Evolutionary conservation across 2,113 vertebrate genomes (phyloP), one percentile per base, ranked within the genome.

Genomic region (Struthidea cinerea): DNA sequence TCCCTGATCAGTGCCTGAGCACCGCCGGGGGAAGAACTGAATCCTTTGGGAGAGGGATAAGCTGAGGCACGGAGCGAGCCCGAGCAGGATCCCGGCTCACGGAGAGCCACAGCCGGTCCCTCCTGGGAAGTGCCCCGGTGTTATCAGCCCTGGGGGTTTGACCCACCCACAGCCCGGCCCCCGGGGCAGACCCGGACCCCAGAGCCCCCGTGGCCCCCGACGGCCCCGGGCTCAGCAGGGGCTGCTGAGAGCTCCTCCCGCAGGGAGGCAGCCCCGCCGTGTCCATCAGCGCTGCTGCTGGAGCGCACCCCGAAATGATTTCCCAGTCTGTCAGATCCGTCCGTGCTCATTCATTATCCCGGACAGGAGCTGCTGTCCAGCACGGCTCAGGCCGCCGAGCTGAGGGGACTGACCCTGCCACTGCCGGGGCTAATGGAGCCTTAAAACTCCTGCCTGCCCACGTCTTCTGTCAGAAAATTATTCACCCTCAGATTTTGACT

Each of bases 181-280:
- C 7, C 30, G 21, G 47, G 2, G 2, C 13, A 14, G 39, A 35
- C 49, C 7, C 22, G 14, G 6, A 3, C 28, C 1, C 16, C 13
- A 15, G 35, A 11, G 18, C 52, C 17, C 17, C 18, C 33, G 6
- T 3, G 33, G 56, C 21, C 30, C 56, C 37, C 26, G 0, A 3
- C 2, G 47, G 6, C 70, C 55, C 13, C 2, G 1, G 49, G 75
- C 39, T 33, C 21, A 1, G 15, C 9, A 1, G 2, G 0, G 2
- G 7, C 47, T 14, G 35, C 8, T 33, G 13, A 3, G 32, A 22
- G 16, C 60, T 37, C 37, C 11, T 7, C 39, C 39, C 39, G n/a
- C n/a, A n/a, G n/a, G n/a, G n/a, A n/a, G n/a, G n/a, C n/a, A 61
- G 23, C 69, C 71, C 35, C 2, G 24, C 11, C 3, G 6, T 11